phyloP scores from a whole-genome alignment of 2,888 invertebrate genomes.

The Lasioglossum vierecki region DNA sequence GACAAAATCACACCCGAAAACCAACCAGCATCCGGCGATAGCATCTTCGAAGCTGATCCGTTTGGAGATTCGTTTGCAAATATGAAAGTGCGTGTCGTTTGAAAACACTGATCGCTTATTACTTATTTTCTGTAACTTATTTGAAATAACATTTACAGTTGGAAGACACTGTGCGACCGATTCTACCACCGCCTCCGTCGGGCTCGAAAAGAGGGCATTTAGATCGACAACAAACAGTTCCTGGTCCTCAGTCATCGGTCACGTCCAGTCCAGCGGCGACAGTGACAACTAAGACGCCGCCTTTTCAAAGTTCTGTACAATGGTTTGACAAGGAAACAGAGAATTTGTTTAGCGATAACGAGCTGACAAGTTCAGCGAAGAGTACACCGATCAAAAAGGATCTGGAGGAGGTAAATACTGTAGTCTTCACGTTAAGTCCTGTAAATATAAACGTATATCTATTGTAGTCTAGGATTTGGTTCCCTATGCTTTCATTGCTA shows the following conservation, averaged over 20 bases:
- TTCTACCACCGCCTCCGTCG: constrained; percentile 81
- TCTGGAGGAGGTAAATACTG: constrained; percentile 74
- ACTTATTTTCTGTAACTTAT: not conserved
- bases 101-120: not conserved
- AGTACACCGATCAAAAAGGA: constrained; percentile 77
- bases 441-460: not conserved
- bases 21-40: constrained; percentile 86
- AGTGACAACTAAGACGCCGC: constrained; percentile 77
- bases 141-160: constrained; percentile 66
- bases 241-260: constrained; percentile 75
- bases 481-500: constrained; percentile 11
- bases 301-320: constrained; percentile 80
- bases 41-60: constrained; percentile 86
- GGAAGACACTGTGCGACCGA: constrained; percentile 80
- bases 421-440: not conserved
- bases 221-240: constrained; percentile 80
- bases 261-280: constrained; percentile 79
- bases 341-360: constrained; percentile 83
- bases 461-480: not conserved
- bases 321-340: constrained; percentile 85
- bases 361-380: constrained; percentile 75
- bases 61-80: constrained; percentile 91
- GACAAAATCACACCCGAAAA: constrained; percentile 92
- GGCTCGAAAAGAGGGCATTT: constrained; percentile 80
- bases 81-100: constrained; percentile 76